Evolutionary conservation across 2,797 vertebrate species (phyloP).

Genomic region (Yasuhikotakia modesta): DNA sequence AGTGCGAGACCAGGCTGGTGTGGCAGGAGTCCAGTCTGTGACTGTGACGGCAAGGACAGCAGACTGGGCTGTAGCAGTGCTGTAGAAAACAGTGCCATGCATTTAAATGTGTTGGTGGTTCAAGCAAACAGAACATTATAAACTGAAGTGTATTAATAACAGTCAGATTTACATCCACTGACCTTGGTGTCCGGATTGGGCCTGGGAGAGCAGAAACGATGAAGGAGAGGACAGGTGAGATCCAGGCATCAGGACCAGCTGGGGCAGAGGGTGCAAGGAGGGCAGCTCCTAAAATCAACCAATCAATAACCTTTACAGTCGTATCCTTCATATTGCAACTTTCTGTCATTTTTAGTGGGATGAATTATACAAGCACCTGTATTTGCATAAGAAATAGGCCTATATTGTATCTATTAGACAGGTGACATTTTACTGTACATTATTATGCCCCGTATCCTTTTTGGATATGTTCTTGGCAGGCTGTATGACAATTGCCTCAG

Average conservation of each 20-base stretch:
- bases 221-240: slow-evolving; percentile 87
- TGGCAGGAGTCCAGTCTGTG: slow-evolving; percentile 84
- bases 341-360: background rate
- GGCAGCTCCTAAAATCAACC: slow-evolving; percentile 83
- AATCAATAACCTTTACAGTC: background rate
- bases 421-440: too few relatives aligned
- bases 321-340: background rate
- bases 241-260: slow-evolving; percentile 89
- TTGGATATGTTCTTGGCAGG: background rate
- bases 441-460: background rate
- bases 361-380: background rate
- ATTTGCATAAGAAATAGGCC: too few relatives aligned
- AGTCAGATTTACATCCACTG: slow-evolving; percentile 3
- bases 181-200: slow-evolving; percentile 90
- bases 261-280: slow-evolving; percentile 91
- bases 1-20: slow-evolving; percentile 89
- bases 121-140: background rate
- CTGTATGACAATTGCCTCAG: background rate
- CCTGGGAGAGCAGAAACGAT: slow-evolving; percentile 90
- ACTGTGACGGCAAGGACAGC: slow-evolving; percentile 85
- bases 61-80: slow-evolving; percentile 91
- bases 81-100: slow-evolving; percentile 45
- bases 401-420: too few relatives aligned
- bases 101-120: background rate
- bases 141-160: background rate